These are phyloP conservation scores for Eulemur rubriventer DNA, from an alignment of 2,797 vertebrate genomes.

Conservation along the genomic window DNA sequence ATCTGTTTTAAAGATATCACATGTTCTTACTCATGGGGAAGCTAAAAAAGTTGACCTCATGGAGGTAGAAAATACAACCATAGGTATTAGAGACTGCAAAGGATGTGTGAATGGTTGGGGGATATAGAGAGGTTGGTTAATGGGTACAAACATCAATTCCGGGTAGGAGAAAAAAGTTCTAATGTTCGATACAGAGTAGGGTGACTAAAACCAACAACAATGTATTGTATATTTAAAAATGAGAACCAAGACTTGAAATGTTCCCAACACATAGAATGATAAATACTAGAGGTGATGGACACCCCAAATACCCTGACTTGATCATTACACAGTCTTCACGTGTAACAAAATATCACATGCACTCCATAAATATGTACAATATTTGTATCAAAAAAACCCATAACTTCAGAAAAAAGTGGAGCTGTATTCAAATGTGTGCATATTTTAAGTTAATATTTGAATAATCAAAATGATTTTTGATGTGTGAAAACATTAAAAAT, in stretches of 20 bases:
- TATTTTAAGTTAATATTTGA: constrained; percentile 60
- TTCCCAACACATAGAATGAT: neutral
- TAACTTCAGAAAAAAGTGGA: neutral
- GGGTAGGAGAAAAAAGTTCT: neutral
- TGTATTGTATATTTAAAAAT: neutral
- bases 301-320: neutral
- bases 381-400: neutral
- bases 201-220: neutral
- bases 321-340: neutral
- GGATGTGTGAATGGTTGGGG: neutral
- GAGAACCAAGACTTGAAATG: neutral
- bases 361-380: neutral
- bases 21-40: neutral
- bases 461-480: constrained; percentile 44
- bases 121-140: neutral
- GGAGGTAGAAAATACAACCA: neutral
- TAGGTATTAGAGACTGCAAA: neutral
- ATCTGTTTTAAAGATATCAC: neutral
- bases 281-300: too few relatives aligned
- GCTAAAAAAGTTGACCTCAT: neutral
- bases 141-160: neutral
- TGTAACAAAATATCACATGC: neutral
- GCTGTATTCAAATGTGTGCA: constrained; percentile 22
- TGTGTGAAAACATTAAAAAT: constrained; percentile 70
- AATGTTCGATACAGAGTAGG: neutral